Percentiles rank a stretch among this genome's conserved stretches.
Conservation (phyloP, 2,797 vertebrate genomes). For the Orestias chungarensis region DNA sequence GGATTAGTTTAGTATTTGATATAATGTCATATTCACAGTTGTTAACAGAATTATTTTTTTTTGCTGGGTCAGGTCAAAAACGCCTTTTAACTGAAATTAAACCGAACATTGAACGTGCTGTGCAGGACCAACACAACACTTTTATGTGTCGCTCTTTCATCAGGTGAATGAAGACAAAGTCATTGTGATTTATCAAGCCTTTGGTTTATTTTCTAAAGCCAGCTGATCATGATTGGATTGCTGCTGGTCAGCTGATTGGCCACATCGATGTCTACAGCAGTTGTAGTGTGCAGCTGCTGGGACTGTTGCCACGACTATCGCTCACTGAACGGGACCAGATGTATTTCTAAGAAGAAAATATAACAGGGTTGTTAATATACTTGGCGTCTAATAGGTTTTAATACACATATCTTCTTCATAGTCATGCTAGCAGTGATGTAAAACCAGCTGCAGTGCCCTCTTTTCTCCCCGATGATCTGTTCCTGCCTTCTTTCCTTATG, state of each 20-base stretch:
- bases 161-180: constrained; percentile 54
- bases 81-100: not conserved
- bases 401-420: constrained; percentile 26
- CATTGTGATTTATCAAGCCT: constrained; percentile 54
- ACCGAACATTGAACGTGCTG: not conserved
- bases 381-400: constrained; percentile 9
- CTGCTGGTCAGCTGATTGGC: constrained; percentile 52
- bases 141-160: constrained; percentile 44
- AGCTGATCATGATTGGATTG: constrained; percentile 57
- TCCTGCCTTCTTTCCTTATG: constrained; percentile 49
- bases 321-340: not conserved
- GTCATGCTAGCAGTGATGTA: constrained; percentile 44
- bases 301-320: not conserved
- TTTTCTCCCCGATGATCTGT: constrained; percentile 42
- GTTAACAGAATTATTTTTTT: not conserved
- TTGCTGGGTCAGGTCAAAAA: not conserved
- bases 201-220: constrained; percentile 52
- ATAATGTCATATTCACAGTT: not conserved
- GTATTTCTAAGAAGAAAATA: constrained; percentile 6
- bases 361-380: constrained; percentile 19
- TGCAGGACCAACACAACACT: not conserved
- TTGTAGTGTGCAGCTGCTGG: constrained; percentile 30
- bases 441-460: constrained; percentile 37
- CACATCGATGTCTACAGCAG: constrained; percentile 11
- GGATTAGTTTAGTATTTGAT: not conserved